These are phyloP conservation scores for Aurelia coerulea DNA, from an alignment of 30 jellyfish, hydroid and myxozoan genomes.

Conservation along the genomic window DNA sequence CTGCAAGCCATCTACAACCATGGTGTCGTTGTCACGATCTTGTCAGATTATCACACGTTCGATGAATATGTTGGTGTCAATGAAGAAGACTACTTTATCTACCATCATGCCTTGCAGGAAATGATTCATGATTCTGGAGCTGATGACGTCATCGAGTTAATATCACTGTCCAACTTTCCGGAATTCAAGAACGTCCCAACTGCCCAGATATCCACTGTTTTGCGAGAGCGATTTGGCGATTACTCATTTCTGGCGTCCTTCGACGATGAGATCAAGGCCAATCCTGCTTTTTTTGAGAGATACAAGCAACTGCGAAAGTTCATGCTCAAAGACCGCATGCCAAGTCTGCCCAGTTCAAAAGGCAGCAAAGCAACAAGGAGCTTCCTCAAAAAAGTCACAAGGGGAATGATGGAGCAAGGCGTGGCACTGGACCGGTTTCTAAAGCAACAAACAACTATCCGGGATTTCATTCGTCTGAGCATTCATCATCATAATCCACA, in stretches of 20 bases:
- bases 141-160: constrained; percentile 49
- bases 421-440: constrained; percentile 64
- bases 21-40: constrained; percentile 43
- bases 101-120: constrained; percentile 27
- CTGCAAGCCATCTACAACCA: constrained; percentile 49
- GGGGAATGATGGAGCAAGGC: constrained; percentile 74
- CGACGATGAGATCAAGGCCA: constrained; percentile 3
- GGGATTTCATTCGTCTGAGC: constrained; percentile 54
- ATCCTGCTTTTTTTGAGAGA: constrained; percentile 16
- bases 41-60: constrained; percentile 69
- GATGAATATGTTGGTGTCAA: constrained; percentile 52
- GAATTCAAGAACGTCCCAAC: constrained; percentile 26
- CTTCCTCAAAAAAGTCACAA: constrained; percentile 32
- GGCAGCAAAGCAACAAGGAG: constrained; percentile 22
- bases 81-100: constrained; percentile 41
- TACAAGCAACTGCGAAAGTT: constrained; percentile 36
- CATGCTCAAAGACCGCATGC: constrained; percentile 41
- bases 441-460: constrained; percentile 1
- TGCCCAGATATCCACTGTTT: constrained; percentile 1
- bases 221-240: constrained; percentile 36
- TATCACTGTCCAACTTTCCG: constrained; percentile 38
- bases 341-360: constrained; percentile 18
- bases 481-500: constrained; percentile 61
- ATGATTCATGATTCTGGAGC: constrained; percentile 52
- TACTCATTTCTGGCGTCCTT: not conserved